Percentiles rank a stretch among this genome's conserved stretches.
phyloP scores from a whole-genome alignment of 1,140 invertebrate species.

The Portunus trituberculatus region DNA sequence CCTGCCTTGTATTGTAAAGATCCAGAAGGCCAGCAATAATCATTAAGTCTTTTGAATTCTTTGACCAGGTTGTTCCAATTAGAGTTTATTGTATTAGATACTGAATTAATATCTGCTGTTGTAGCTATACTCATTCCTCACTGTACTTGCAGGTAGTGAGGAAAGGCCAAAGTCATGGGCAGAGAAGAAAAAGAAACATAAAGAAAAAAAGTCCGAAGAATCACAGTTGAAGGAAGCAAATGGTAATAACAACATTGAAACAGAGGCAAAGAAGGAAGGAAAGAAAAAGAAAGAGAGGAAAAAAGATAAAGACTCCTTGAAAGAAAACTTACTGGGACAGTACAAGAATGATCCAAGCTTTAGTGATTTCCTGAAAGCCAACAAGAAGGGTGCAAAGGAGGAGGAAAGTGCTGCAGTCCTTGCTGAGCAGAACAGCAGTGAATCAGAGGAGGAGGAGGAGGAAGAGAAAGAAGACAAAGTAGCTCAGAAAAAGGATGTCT shows the following conservation, averaged over 20 bases:
- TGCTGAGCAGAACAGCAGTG: neutral
- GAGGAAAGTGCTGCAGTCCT: neutral
- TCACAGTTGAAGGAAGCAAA: neutral
- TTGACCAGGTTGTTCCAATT: neutral
- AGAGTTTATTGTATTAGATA: neutral
- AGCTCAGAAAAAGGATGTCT: conserved; percentile 56
- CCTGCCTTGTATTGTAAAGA: too few relatives aligned
- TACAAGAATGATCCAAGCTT: conserved; percentile 46
- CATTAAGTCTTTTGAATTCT: neutral
- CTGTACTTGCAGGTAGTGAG: conserved; percentile 40
- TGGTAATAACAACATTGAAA: neutral
- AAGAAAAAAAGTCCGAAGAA: neutral
- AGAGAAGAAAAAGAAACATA: conserved; percentile 52
- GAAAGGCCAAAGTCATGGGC: conserved; percentile 58
- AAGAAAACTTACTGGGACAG: conserved; percentile 2
- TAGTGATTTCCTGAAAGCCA: conserved; percentile 27
- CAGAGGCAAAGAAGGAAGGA: neutral
- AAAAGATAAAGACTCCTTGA: conserved; percentile 5
- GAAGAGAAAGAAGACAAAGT: conserved; percentile 36
- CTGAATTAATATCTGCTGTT: neutral
- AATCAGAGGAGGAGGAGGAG: neutral
- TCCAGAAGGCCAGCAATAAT: too few relatives aligned
- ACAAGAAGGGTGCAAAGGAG: conserved; percentile 3
- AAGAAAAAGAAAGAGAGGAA: conserved; percentile 46
- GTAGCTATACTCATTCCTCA: neutral